Evolutionary conservation across 2,113 vertebrate genomes (phyloP), one percentile per base, ranked within the genome.

Genomic region (Chaetops frenatus): DNA sequence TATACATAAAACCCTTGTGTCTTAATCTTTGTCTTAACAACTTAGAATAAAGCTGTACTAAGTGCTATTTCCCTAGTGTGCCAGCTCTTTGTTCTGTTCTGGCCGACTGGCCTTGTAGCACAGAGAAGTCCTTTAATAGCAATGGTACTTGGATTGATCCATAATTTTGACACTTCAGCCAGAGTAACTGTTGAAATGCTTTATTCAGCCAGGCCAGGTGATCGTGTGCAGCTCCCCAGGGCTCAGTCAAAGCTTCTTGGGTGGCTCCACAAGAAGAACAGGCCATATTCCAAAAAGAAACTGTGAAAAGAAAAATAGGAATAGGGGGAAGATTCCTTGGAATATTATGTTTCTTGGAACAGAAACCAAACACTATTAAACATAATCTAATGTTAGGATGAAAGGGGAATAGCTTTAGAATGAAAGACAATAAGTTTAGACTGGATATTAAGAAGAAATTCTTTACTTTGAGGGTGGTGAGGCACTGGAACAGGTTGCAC

Each of bases 201-300:
- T 96, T 88, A 90, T 93, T 92, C 85, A 79, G 84, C 84, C 82
- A 70, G 91, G 84, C 89, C 36, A 51, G 51, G 72, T 50, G 81
- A n/a, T 67, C 2, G 0, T 24, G 7, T 24, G 80, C 3, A 15
- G 91, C 91, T 60, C 61, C 66, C 73, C n/a, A 29, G 82, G 89
- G 85, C 70, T 72, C 78, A 10, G 72, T 99, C 98, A 99, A 86
- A 98, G 98, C 15, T 96, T 98, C 98, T 98, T 99, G 79, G 98
- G 98, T 17, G 98, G 98, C 76, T 99, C 99, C 83, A 99, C 97
- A 85, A 99, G 98, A 89, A 99, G 97, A 51, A 98, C 92, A 42
- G 99, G 99, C 99, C 99, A 99, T 70, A 99, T 98, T 73, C 99
- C 99, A 51, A 98, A 98, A 67, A 99, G 5, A 97, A 99, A 99